phyloP scores from a whole-genome alignment of 2,113 vertebrate species.

The Stigmatopora argus region DNA sequence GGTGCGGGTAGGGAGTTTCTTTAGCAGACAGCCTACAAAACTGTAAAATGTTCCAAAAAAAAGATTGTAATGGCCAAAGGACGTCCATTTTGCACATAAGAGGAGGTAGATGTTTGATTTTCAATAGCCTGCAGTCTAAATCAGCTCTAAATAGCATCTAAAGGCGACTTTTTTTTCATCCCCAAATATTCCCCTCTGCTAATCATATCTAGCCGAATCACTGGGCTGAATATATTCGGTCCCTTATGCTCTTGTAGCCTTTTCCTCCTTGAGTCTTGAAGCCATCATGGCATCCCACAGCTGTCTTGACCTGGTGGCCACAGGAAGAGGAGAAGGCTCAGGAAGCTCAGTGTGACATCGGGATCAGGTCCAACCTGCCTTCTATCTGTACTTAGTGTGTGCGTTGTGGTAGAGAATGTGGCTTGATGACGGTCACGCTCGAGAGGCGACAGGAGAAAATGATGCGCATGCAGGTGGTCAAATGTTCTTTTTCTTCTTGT shows the following conservation, averaged over 20 bases:
- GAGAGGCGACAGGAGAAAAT: conserved; percentile 57
- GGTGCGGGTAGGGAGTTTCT: no score
- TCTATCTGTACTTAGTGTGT: background rate
- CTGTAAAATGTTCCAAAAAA: background rate
- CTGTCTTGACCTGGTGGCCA: background rate
- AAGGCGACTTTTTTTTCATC: background rate
- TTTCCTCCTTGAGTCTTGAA: background rate
- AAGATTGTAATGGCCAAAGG: background rate
- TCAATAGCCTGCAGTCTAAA: conserved; percentile 1
- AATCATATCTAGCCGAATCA: background rate
- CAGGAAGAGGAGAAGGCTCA: background rate
- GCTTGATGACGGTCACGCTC: conserved; percentile 50
- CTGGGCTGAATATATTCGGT: background rate
- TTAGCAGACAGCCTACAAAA: no score
- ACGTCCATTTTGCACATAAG: background rate
- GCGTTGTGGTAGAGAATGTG: background rate
- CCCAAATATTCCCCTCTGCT: background rate
- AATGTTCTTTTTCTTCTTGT: conserved; percentile 53
- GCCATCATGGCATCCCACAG: background rate
- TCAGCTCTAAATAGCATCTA: background rate
- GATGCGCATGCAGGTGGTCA: conserved; percentile 61
- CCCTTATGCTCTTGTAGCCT: background rate
- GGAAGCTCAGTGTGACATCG: background rate
- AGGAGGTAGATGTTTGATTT: background rate
- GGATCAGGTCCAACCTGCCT: background rate